Conservation (phyloP, 2,113 vertebrate genomes). For the Callospermophilus lateralis region DNA sequence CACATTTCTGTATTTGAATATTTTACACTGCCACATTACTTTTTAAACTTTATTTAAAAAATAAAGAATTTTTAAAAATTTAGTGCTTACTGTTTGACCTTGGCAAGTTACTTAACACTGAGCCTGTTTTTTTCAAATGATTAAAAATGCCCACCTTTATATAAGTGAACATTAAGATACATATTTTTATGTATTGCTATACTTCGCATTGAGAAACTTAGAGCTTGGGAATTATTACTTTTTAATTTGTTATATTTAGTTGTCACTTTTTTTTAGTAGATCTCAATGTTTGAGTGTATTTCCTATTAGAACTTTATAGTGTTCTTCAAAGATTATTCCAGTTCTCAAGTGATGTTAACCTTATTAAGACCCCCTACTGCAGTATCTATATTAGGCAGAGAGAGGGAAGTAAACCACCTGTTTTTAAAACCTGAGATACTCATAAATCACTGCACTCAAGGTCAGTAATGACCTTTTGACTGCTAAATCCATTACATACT, state of each 20-base stretch:
- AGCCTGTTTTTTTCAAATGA: constrained; percentile 54
- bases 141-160: constrained; percentile 32
- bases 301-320: background rate
- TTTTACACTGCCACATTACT: constrained; percentile 62
- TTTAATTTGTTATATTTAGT: no score
- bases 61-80: constrained; percentile 59
- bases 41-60: constrained; percentile 64
- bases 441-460: background rate
- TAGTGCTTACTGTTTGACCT: constrained; percentile 49
- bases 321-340: background rate
- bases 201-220: constrained; percentile 43
- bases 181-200: background rate
- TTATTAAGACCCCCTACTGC: constrained; percentile 32
- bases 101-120: constrained; percentile 60
- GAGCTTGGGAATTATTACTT: background rate
- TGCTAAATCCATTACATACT: background rate
- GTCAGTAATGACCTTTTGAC: background rate
- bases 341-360: constrained; percentile 20
- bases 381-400: background rate
- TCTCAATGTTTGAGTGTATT: background rate
- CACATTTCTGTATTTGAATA: constrained; percentile 58
- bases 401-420: background rate
- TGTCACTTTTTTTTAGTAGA: background rate
- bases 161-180: background rate
- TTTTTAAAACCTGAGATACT: constrained; percentile 10